Evolutionary conservation across 1,140 invertebrate genomes (phyloP).

Genomic region (Eupristina koningsbergeri): DNA sequence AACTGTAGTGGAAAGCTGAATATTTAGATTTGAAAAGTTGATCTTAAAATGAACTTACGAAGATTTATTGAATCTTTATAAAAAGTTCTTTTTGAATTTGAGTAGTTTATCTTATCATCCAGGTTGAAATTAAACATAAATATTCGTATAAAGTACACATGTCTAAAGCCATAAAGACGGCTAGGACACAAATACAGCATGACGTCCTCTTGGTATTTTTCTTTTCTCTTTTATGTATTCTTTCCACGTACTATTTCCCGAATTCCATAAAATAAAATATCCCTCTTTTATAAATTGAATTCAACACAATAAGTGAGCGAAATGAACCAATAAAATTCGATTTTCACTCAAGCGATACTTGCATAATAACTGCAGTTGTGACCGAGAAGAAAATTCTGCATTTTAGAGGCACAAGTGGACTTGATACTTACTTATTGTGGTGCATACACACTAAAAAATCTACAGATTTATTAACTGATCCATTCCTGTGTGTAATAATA

Average conservation of each 20-base stretch:
- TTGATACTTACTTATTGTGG: background rate
- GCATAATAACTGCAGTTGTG: background rate
- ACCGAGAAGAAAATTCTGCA: background rate
- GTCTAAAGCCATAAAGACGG: background rate
- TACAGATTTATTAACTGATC: background rate
- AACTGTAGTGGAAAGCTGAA: no score
- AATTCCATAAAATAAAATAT: constrained; percentile 26
- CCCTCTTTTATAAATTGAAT: constrained; percentile 1
- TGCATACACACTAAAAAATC: background rate
- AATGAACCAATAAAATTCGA: constrained; percentile 13
- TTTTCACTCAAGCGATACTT: constrained; percentile 1
- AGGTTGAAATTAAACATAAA: constrained; percentile 18
- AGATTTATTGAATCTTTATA: background rate
- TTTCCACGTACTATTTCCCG: background rate
- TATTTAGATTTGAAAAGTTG: background rate
- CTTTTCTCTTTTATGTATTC: background rate
- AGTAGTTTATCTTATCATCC: background rate
- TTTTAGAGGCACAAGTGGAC: background rate
- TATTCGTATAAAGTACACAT: background rate
- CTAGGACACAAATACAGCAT: background rate
- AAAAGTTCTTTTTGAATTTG: background rate
- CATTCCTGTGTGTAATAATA: background rate
- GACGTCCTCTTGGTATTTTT: background rate
- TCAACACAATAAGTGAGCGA: constrained; percentile 1
- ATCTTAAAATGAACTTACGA: background rate